A percentile compares a stretch with the other conserved stretches of the same genome.
These are phyloP conservation scores for Fragum fragum DNA, from an alignment of 2,888 invertebrate species.

Conservation along the genomic window DNA sequence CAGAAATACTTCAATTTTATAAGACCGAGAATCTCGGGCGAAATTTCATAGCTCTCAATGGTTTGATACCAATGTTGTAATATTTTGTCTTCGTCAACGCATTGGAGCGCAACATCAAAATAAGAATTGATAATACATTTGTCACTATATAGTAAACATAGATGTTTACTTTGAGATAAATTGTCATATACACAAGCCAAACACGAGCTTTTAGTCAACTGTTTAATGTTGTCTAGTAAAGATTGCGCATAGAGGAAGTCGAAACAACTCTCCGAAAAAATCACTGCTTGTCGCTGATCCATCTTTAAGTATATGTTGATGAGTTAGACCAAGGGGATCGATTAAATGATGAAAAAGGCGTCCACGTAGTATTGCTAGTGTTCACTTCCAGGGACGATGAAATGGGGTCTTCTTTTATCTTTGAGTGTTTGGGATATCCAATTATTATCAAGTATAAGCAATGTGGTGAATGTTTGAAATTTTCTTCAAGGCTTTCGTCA, in stretches of 20 bases:
- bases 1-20: slow-evolving; percentile 25
- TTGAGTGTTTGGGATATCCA: background rate
- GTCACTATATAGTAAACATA: slow-evolving; percentile 39
- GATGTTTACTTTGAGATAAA: slow-evolving; percentile 47
- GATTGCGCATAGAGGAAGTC: slow-evolving; percentile 1
- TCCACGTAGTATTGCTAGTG: slow-evolving; percentile 3
- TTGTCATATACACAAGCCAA: slow-evolving; percentile 32
- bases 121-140: slow-evolving; percentile 34
- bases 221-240: slow-evolving; percentile 13
- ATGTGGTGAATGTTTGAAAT: slow-evolving; percentile 4
- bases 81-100: background rate
- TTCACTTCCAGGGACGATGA: slow-evolving; percentile 9
- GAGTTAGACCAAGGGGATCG: background rate
- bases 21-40: slow-evolving; percentile 23
- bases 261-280: background rate
- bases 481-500: slow-evolving; percentile 2
- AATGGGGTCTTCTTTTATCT: background rate
- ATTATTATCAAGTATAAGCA: background rate
- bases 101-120: slow-evolving; percentile 39
- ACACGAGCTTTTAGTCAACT: slow-evolving; percentile 43
- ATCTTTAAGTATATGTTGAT: background rate
- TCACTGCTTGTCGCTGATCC: slow-evolving; percentile 9
- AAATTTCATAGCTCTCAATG: slow-evolving; percentile 10
- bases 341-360: background rate
- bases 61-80: slow-evolving; percentile 22